These are phyloP conservation scores for Arothron firmamentum DNA, from an alignment of 2,113 vertebrate genomes.

Conservation along the genomic window DNA sequence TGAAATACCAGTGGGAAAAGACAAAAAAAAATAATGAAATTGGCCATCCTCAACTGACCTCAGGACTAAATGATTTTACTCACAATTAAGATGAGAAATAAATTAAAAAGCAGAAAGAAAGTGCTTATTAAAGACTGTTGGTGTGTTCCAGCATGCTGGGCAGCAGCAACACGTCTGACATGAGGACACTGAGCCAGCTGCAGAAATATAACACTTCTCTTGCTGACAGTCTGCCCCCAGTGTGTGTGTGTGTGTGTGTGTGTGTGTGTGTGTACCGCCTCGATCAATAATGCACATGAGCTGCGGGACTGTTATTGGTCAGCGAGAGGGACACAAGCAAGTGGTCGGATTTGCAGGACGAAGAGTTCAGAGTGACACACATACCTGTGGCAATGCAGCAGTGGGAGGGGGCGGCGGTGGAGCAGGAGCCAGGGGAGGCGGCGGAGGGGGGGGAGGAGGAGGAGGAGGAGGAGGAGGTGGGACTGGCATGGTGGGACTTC, in stretches of 20 bases:
- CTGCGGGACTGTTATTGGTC: constrained; percentile 41
- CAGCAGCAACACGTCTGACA: constrained; percentile 37
- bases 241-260: too few relatives aligned
- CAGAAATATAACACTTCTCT: constrained; percentile 56
- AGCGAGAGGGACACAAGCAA: constrained; percentile 1
- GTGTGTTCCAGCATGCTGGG: neutral
- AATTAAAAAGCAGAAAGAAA: too few relatives aligned
- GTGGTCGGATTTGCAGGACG: constrained; percentile 27
- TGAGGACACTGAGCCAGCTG: constrained; percentile 33
- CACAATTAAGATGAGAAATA: too few relatives aligned
- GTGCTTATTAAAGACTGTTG: too few relatives aligned
- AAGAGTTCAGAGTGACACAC: neutral
- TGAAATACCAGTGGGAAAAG: too few relatives aligned
- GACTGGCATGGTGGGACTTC: constrained; percentile 50
- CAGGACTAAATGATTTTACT: too few relatives aligned
- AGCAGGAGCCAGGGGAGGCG: constrained; percentile 44
- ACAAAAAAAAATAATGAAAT: too few relatives aligned
- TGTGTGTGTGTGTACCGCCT: constrained; percentile 17
- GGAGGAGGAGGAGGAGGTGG: constrained; percentile 57
- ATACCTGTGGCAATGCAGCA: constrained; percentile 57
- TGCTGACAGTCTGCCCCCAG: constrained; percentile 18
- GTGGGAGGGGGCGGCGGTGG: constrained; percentile 52
- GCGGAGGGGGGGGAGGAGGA: constrained; percentile 47
- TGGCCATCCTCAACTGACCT: too few relatives aligned
- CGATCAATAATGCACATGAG: constrained; percentile 68